Evolutionary conservation across 2,113 vertebrate species (phyloP), one percentile per base, ranked within the genome.

Genomic region (Oncorhynchus keta): DNA sequence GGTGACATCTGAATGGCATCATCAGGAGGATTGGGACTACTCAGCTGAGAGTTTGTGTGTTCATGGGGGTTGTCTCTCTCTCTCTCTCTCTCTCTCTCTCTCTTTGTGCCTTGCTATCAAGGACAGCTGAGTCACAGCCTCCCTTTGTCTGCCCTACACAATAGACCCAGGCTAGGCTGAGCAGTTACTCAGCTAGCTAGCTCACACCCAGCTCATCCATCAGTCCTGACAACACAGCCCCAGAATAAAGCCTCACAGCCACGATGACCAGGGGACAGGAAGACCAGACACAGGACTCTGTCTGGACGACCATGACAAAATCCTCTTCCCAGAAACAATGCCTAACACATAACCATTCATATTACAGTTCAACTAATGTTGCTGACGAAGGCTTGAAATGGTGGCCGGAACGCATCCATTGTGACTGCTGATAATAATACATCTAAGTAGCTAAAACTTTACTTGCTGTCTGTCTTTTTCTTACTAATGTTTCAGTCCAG

Each of bases 101-200:
- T 45, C 8, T 45, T 45, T 11, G 39, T 45, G 39, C 2, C 39
- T 45, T 45, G 39, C 9, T 45, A 45, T 45, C 39, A 11, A 45
- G 39, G 9, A 45, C 39, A 45, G 39, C 39, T 45, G 39, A 45
- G 78, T 72, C 61, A 64, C 79, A 72, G 74, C 71, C 66, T 45
- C 72, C 81, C 70, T 83, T 81, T 85, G 85, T 87, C 81, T 83
- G 84, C 77, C 80, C 76, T 76, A 39, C 61, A 87, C 76, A 79
- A 81, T 78, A 62, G 64, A 55, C 51, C 51, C 51, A 16, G 51
- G 51, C 11, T 16, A 51, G 59, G 16, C 18, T 61, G 59, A 61
- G 59, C 18, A n/a, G 39, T 45, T 24, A 16, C 13, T 62, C 59
- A 62, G 13, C n/a, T 5, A 22, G 59, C 59, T 22, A 24, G 39